Conservation (phyloP, 2,888 invertebrate species). For the Phlogophora meticulosa region DNA sequence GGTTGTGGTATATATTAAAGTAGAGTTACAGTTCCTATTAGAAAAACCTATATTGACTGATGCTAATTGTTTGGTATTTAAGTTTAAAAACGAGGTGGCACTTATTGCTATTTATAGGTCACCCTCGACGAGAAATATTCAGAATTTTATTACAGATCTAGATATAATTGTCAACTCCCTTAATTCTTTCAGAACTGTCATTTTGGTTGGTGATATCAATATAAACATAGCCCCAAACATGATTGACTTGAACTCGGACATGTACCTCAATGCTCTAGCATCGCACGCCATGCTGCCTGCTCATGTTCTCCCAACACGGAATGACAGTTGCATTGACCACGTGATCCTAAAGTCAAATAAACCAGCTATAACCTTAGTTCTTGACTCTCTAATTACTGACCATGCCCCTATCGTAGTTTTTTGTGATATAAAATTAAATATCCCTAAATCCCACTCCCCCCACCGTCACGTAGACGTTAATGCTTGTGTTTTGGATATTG, state of each 20-base stretch:
- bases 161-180: neutral
- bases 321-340: conserved; percentile 11
- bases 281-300: no score
- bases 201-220: neutral
- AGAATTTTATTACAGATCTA: neutral
- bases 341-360: conserved; percentile 5
- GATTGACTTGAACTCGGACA: neutral
- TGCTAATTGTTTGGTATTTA: no score
- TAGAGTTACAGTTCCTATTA: no score
- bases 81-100: no score
- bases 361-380: conserved; percentile 6
- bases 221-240: neutral
- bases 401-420: neutral
- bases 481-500: neutral
- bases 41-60: no score
- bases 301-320: no score
- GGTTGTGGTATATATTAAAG: no score
- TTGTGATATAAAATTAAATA: neutral
- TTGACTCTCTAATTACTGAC: conserved; percentile 8
- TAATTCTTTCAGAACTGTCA: neutral
- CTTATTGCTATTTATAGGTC: no score
- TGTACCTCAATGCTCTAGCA: no score
- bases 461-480: no score
- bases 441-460: neutral
- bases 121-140: no score